A percentile compares a stretch with the other conserved stretches of the same genome.
phyloP scores from a whole-genome alignment of 2,113 vertebrate species.

The Pseudorectes ferrugineus region DNA sequence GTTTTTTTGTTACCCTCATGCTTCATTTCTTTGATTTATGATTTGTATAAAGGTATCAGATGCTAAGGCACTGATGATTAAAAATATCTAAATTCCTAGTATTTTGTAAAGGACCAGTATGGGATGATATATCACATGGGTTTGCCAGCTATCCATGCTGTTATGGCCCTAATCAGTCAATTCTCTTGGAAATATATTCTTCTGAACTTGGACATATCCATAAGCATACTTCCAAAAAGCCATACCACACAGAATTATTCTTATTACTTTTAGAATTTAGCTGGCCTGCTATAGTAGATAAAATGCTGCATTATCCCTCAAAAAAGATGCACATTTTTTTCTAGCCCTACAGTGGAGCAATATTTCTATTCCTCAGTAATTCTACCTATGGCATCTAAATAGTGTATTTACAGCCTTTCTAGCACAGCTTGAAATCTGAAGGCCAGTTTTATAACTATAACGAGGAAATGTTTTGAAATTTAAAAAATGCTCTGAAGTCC shows the following conservation, averaged over 20 bases:
- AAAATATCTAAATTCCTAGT: background rate
- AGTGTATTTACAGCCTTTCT: background rate
- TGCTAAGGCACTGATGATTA: background rate
- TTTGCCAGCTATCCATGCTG: background rate
- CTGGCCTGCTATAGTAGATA: background rate
- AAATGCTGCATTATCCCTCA: background rate
- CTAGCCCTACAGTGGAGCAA: background rate
- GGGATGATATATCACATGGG: background rate
- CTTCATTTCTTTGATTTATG: background rate
- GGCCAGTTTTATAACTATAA: background rate
- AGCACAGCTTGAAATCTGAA: background rate
- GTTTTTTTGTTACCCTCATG: background rate
- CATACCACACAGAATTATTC: background rate
- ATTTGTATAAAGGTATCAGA: background rate
- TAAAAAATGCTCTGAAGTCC: fast-evolving
- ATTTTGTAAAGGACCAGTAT: background rate
- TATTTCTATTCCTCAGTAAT: background rate
- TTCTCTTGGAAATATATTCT: background rate
- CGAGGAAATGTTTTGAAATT: background rate
- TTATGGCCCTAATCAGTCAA: background rate
- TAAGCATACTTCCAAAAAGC: background rate
- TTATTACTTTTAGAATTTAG: background rate
- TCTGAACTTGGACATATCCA: background rate
- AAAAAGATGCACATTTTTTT: background rate
- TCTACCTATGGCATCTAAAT: background rate